Evolutionary conservation across 2,113 vertebrate genomes (phyloP), one percentile per base, ranked within the genome.

Genomic region (Plectropomus leopardus): DNA sequence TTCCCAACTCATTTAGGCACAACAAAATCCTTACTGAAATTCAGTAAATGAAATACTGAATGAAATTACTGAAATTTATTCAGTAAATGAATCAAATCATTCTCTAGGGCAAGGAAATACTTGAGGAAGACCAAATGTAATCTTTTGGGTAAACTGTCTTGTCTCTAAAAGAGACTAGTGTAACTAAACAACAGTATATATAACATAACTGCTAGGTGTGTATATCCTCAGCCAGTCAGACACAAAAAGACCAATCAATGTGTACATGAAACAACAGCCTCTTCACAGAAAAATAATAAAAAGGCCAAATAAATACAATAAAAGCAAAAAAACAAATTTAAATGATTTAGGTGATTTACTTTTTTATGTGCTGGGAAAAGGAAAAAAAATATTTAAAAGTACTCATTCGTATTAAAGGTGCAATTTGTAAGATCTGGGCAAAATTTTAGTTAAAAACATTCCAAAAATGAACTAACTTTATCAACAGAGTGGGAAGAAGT

Each of bases 271-370:
- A 73, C 24, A 58, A 71, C 30, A 51, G 26, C 45, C 9, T 42
- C 10, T 47, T 40, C 6, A 69, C 19, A 54, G 36, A 55, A 44
- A 68, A 58, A 11, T 53, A 40, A 13, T 1, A 58, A 7, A 68
- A 72, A 66, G 28, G 4, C 17, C 1, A 24, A 65, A 66, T 73
- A 63, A 77, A 73, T 36, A 74, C 11, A 74, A 57, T 32, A 55
- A 45, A 77, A 72, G 7, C 28, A 65, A 67, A 69, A 8, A 5
- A 67, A 66, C n/a, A n/a, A n/a, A n/a, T n/a, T n/a, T n/a, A n/a
- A n/a, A n/a, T n/a, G n/a, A n/a, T 47, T 34, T 26, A 54, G 26
- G 55, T 47, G 15, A 64, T 17, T 0, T 42, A 54, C 14, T 6
- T 3, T 45, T 42, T 47, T 26, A 45, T 4, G n/a, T 44, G 7